A percentile compares a stretch with the other conserved stretches of the same genome.
phyloP scores from a whole-genome alignment of 2,797 vertebrate genomes.

The Etheostoma perlongum region DNA sequence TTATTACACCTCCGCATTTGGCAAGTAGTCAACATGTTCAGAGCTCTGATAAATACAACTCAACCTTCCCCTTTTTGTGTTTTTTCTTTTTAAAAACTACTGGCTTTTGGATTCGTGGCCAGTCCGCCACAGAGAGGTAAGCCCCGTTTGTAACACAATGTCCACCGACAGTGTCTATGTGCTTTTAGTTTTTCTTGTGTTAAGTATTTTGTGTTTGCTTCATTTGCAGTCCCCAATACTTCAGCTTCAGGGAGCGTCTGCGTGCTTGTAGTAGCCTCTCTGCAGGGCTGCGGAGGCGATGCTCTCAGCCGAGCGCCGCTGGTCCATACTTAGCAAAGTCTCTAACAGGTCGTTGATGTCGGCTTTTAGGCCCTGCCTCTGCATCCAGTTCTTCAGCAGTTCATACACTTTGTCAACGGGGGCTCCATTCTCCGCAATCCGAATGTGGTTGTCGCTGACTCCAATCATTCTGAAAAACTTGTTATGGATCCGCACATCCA shows the following conservation, averaged over 20 bases:
- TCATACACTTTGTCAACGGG: conserved; percentile 85
- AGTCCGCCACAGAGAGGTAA: conserved; percentile 71
- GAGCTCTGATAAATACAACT: conserved; percentile 46
- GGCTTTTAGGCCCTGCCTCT: conserved; percentile 84
- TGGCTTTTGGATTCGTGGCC: conserved; percentile 73
- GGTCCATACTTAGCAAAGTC: conserved; percentile 83
- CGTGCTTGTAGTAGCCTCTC: conserved; percentile 83
- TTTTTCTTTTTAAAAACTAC: conserved; percentile 64
- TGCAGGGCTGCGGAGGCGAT: conserved; percentile 81
- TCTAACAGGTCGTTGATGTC: conserved; percentile 86
- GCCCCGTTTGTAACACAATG: conserved; percentile 53
- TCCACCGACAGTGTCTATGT: conserved; percentile 58
- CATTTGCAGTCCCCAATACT: conserved; percentile 1
- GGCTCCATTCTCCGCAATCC: conserved; percentile 77
- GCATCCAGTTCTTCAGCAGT: conserved; percentile 88
- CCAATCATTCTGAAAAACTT: conserved; percentile 88
- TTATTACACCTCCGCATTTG: conserved; percentile 33
- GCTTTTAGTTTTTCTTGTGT: conserved; percentile 47
- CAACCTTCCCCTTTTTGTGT: conserved; percentile 64
- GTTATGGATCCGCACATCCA: conserved; percentile 86
- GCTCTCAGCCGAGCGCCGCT: conserved; percentile 84
- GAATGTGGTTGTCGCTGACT: conserved; percentile 85
- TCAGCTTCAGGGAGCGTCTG: conserved; percentile 65
- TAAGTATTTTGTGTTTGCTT: conserved; percentile 50
- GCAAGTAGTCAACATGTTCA: conserved; percentile 48